These are phyloP conservation scores for Plutella xylostella DNA, from an alignment of 2,888 invertebrate species.

Conservation along the genomic window DNA sequence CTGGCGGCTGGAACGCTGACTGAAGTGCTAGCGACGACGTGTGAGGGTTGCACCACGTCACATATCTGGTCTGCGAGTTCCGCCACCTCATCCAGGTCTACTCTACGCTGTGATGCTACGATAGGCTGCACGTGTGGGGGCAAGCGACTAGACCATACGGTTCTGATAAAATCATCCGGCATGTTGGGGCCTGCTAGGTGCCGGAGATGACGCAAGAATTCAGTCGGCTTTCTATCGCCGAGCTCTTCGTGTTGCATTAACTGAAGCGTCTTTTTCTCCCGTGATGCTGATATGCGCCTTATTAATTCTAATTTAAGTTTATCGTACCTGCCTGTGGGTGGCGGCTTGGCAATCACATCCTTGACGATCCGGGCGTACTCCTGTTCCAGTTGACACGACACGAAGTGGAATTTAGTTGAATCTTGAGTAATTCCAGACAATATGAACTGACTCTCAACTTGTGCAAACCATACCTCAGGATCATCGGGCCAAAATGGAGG, in stretches of 20 bases:
- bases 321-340: conserved; percentile 4
- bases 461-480: conserved; percentile 15
- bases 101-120: neutral
- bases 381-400: conserved; percentile 9
- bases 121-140: neutral
- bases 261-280: conserved; percentile 4
- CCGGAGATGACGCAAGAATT: conserved; percentile 1
- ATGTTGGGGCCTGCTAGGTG: neutral
- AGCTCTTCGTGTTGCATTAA: too few relatives aligned
- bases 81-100: neutral
- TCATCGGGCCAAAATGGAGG: too few relatives aligned
- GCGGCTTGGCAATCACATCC: conserved; percentile 15
- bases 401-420: conserved; percentile 12
- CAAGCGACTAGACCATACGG: neutral
- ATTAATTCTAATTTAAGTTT: conserved; percentile 11
- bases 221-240: too few relatives aligned
- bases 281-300: neutral
- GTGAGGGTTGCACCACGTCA: neutral
- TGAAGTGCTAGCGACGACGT: neutral
- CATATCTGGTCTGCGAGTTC: neutral
- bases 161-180: neutral
- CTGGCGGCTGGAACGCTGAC: too few relatives aligned
- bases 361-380: conserved; percentile 10
- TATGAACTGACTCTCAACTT: conserved; percentile 13
- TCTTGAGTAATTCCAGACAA: conserved; percentile 8